Percentiles rank a stretch among this genome's conserved stretches.
Conservation (phyloP, 2,113 vertebrate species). For the Rousettus leschenaultii region DNA sequence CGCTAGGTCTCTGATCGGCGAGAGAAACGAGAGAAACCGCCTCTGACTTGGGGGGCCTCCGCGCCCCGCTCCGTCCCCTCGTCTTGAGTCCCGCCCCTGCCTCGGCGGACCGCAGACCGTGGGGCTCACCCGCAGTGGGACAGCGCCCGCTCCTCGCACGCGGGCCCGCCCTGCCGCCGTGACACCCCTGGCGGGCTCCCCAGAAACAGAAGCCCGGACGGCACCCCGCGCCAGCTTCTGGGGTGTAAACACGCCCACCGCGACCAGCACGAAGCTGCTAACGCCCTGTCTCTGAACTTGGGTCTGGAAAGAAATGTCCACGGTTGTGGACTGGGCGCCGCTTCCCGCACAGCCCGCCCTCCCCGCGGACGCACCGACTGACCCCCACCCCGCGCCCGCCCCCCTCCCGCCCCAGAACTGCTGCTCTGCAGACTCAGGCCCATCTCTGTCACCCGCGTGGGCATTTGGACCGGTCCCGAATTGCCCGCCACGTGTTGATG, state of each 20-base stretch:
- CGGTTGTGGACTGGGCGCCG: neutral
- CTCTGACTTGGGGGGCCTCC: neutral
- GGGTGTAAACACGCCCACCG: neutral
- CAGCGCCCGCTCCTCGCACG: neutral
- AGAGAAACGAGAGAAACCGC: neutral
- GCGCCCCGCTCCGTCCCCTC: too few relatives aligned
- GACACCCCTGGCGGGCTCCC: neutral
- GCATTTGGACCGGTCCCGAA: neutral
- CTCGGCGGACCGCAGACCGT: neutral
- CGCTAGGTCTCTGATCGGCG: neutral
- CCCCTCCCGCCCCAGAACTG: neutral
- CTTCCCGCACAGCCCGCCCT: neutral
- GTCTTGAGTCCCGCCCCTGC: neutral
- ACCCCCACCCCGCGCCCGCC: neutral
- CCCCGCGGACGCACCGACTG: rapidly evolving
- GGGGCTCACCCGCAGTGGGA: neutral
- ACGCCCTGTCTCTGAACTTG: neutral
- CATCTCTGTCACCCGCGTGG: neutral
- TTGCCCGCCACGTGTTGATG: neutral
- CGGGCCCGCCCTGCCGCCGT: neutral
- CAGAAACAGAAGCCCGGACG: neutral
- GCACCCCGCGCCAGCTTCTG: neutral
- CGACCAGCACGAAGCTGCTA: neutral
- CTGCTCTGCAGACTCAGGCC: neutral
- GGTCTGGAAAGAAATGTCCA: neutral